A percentile compares a stretch with the other conserved stretches of the same genome.
Conservation (phyloP, 2,888 invertebrate species). For the Gari tellinella region DNA sequence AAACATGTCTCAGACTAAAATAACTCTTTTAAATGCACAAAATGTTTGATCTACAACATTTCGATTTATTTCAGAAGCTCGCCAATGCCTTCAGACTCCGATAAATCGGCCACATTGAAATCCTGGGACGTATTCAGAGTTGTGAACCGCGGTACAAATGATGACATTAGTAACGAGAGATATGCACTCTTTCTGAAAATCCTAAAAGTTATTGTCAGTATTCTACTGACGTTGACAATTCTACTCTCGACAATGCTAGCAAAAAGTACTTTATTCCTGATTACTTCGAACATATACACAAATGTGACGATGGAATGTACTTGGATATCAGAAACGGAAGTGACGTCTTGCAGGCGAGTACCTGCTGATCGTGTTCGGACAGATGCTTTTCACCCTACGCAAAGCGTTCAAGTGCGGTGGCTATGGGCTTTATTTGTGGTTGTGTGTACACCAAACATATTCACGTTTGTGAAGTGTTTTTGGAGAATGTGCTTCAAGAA, state of each 20-base stretch:
- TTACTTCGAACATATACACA: constrained; percentile 74
- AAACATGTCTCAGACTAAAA: no score
- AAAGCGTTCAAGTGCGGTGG: constrained; percentile 80
- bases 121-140: constrained; percentile 76
- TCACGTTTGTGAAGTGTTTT: constrained; percentile 82
- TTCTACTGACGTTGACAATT: constrained; percentile 93
- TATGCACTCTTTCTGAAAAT: constrained; percentile 68
- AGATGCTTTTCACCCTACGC: constrained; percentile 65
- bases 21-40: no score
- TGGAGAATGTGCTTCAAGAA: constrained; percentile 84
- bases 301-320: constrained; percentile 72
- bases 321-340: constrained; percentile 54
- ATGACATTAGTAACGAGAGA: constrained; percentile 65
- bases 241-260: constrained; percentile 93
- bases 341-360: constrained; percentile 67
- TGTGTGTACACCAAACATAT: constrained; percentile 82
- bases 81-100: constrained; percentile 31
- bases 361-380: constrained; percentile 62
- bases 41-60: no score
- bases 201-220: constrained; percentile 89
- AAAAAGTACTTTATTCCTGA: constrained; percentile 90
- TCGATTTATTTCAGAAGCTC: no score
- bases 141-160: constrained; percentile 56
- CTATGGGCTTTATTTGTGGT: constrained; percentile 84
- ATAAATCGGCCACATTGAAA: constrained; percentile 64